Percentiles rank a stretch among this genome's conserved stretches.
phyloP scores from a whole-genome alignment of 2,888 invertebrate genomes.

The Oasisia sp. region DNA sequence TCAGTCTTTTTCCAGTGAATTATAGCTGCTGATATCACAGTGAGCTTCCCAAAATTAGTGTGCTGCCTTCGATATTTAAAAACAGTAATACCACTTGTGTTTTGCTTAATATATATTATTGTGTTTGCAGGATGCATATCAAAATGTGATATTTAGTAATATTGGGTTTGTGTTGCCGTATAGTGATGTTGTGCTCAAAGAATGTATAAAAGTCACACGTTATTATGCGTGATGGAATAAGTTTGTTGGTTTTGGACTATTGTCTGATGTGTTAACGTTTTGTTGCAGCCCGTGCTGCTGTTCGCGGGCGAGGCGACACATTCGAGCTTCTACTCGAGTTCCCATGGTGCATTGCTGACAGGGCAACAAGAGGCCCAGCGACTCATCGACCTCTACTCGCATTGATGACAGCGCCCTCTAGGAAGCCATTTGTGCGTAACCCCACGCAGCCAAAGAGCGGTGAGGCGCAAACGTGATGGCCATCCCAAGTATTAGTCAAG shows the following conservation, averaged over 20 bases:
- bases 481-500: background rate
- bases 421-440: background rate
- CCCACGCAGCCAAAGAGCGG: background rate
- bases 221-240: too few species aligned
- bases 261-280: background rate
- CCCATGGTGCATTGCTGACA: conserved; percentile 91
- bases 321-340: conserved; percentile 92
- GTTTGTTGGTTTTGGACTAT: background rate
- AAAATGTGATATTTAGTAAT: too few species aligned
- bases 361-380: conserved; percentile 70
- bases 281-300: conserved; percentile 78
- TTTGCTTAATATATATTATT: too few species aligned
- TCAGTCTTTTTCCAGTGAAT: too few species aligned
- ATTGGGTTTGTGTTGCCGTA: too few species aligned
- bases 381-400: conserved; percentile 45
- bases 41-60: too few species aligned
- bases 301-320: conserved; percentile 98
- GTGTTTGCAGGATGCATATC: too few species aligned
- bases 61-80: too few species aligned
- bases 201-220: background rate
- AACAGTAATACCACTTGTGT: too few species aligned
- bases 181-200: too few species aligned
- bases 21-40: too few species aligned
- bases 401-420: background rate
- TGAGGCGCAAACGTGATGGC: background rate